Evolutionary conservation across 2,888 invertebrate species (phyloP).

Genomic region (Limnephilus lunatus): DNA sequence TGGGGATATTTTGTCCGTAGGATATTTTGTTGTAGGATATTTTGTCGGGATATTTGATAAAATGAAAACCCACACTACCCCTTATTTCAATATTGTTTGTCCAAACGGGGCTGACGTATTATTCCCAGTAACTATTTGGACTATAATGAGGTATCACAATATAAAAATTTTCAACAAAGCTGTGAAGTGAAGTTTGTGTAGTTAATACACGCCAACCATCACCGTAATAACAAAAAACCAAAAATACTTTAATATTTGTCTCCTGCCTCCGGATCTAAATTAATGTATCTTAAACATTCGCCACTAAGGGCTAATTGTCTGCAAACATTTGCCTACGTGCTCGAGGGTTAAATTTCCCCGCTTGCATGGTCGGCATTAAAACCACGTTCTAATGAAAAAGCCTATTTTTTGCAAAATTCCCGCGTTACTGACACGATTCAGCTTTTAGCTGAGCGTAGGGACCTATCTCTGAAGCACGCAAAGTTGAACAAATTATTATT

Average conservation of each 20-base stretch:
- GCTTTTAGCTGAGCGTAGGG: not conserved
- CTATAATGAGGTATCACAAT: not conserved
- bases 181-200: not conserved
- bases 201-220: not conserved
- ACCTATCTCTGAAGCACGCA: no score
- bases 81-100: no score
- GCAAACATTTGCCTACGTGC: not conserved
- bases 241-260: not conserved
- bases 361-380: constrained; percentile 9
- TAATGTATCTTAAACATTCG: not conserved
- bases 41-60: no score
- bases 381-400: constrained; percentile 1
- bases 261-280: not conserved
- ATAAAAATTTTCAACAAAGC: not conserved
- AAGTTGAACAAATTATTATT: no score
- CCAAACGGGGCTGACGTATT: not conserved
- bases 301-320: not conserved
- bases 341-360: not conserved
- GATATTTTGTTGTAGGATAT: no score
- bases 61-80: no score
- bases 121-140: not conserved
- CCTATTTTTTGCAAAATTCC: not conserved
- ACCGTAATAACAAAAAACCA: not conserved
- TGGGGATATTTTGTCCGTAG: no score
- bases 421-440: not conserved